phyloP scores from a whole-genome alignment of 92 coral and sea anemone genomes.

The Desmophyllum pertusum region DNA sequence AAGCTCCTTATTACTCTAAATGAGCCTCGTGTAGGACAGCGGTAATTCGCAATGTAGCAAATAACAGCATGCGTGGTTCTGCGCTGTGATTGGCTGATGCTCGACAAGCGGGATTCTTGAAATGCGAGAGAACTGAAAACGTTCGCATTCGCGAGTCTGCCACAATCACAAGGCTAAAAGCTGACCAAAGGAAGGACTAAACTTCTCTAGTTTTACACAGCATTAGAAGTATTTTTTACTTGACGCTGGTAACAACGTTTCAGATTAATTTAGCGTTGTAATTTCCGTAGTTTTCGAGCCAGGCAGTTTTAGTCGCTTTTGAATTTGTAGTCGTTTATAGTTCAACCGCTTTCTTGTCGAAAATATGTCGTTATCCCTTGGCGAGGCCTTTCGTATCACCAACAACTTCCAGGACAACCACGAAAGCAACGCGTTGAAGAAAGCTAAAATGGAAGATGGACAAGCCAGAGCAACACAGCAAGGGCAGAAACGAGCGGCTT shows the following conservation, averaged over 20 bases:
- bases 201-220: background rate
- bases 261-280: background rate
- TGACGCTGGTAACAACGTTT: conserved; percentile 28
- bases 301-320: conserved; percentile 12
- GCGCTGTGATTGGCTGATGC: conserved; percentile 82
- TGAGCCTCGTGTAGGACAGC: conserved; percentile 38
- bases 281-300: background rate
- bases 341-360: conserved; percentile 38
- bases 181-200: background rate
- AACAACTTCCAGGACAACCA: conserved; percentile 77
- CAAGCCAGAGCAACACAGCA: conserved; percentile 69
- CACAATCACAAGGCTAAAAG: conserved; percentile 27
- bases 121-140: conserved; percentile 78
- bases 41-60: conserved; percentile 42
- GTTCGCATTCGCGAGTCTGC: conserved; percentile 75
- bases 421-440: conserved; percentile 72
- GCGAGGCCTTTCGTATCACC: conserved; percentile 78
- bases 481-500: conserved; percentile 90
- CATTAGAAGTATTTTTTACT: background rate
- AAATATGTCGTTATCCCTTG: conserved; percentile 91
- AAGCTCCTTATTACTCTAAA: background rate
- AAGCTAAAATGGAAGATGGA: conserved; percentile 85
- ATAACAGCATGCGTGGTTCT: conserved; percentile 52
- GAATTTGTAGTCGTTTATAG: conserved; percentile 30
- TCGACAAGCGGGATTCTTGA: conserved; percentile 92